phyloP scores from a whole-genome alignment of 1,140 invertebrate species.

The Drosophila pseudoananassae region DNA sequence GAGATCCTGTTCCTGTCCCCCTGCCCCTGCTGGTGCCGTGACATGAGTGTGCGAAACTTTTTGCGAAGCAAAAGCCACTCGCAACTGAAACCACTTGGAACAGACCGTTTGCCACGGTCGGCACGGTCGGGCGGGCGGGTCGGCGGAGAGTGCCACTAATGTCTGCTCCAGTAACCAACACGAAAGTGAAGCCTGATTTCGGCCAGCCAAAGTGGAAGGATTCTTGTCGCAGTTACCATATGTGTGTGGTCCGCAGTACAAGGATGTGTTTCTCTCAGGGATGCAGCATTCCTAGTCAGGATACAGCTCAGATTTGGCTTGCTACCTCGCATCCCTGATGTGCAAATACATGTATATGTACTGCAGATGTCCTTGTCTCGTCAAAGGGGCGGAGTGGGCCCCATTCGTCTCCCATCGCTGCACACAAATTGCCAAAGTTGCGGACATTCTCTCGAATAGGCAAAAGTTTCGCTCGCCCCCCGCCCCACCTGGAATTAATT shows the following conservation, averaged over 20 bases:
- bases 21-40: not conserved
- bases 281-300: not conserved
- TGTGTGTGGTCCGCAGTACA: slow-evolving; percentile 29
- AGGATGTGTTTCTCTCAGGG: slow-evolving; percentile 21
- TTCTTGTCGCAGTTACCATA: slow-evolving; percentile 52
- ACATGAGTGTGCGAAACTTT: slow-evolving; percentile 73
- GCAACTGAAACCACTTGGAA: slow-evolving; percentile 79
- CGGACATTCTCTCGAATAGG: slow-evolving; percentile 41
- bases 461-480: slow-evolving; percentile 36
- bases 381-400: slow-evolving; percentile 9
- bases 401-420: slow-evolving; percentile 54
- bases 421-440: slow-evolving; percentile 72
- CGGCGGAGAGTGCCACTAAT: slow-evolving; percentile 45
- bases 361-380: slow-evolving; percentile 50
- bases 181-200: slow-evolving; percentile 42
- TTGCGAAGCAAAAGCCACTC: slow-evolving; percentile 69
- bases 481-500: slow-evolving; percentile 60
- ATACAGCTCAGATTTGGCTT: not conserved
- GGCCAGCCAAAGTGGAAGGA: slow-evolving; percentile 25
- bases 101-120: slow-evolving; percentile 60
- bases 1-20: slow-evolving; percentile 7
- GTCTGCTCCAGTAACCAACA: slow-evolving; percentile 59
- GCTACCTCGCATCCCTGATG: slow-evolving; percentile 11
- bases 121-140: not conserved
- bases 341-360: slow-evolving; percentile 1